Base-by-base conservation (phyloP, 2,113 vertebrate genomes). In the Grallaria varia region DNA sequence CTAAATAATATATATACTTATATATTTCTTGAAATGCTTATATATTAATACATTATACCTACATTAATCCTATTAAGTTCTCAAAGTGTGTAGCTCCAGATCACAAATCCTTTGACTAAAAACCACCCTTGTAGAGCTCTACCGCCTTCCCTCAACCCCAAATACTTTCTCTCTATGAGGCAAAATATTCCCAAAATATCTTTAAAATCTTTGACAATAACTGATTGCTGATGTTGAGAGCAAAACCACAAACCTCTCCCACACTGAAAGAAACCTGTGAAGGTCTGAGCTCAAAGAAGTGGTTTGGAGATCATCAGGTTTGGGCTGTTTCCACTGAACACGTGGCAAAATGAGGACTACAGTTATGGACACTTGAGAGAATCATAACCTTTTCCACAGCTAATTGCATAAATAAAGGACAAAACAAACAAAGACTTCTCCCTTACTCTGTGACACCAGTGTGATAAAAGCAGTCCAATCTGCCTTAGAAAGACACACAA, bases 81-180 rank as follows among this genome's bases (percentile, higher is more conserved):
- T 40, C 40, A 40, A 60, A 80, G n/a, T 0, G 0, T 25, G 2
- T 10, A 35, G 63, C 12, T 76, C 8, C 28, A 28, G 9, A 47
- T 42, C 25, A 73, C 5, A 37, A 72, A 59, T 8, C 9, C 56
- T 50, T 14, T 56, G 13, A 28, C 42, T 44, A n/a, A 56, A 55
- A 60, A 16, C 3, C 4, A 33, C 19, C 27, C n/a, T n/a, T 78
- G 37, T 44, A 37, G 31, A 85, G 21, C 8, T 71, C 21, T 77
- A 42, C 23, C 45, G 16, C 8, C 37, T 39, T 3, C 56, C 4
- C 4, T 59, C 58, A 39, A 63, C 17, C 37, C 8, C 19, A 47
- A 12, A 56, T 0, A 14, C 5, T 33, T 58, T 30, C 23, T 52
- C 5, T 47, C 11, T 21, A 4, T 24, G 16, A 45, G 28, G 12